Conservation (phyloP, 1,140 invertebrate genomes). For the Anastrepha obliqua region DNA sequence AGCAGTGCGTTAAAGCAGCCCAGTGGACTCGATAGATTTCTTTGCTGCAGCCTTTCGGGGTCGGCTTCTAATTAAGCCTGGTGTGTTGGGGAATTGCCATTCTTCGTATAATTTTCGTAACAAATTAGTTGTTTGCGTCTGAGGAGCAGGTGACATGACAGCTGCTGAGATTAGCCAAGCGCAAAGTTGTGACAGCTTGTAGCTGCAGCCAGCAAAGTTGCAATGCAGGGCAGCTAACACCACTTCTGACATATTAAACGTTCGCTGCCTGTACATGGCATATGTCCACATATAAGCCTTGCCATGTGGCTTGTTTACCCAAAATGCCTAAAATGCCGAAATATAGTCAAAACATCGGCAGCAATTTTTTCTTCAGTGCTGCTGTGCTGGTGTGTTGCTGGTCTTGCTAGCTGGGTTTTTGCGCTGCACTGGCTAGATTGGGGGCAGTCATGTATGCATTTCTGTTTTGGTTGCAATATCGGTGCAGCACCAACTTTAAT, state of each 20-base stretch:
- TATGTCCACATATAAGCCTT: neutral
- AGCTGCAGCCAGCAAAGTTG: neutral
- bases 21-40: neutral
- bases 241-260: neutral
- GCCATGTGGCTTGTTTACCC: neutral
- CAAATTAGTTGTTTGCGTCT: constrained; percentile 17
- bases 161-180: constrained; percentile 48
- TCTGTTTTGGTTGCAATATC: neutral
- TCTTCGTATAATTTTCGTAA: neutral
- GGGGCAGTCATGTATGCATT: constrained; percentile 42
- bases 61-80: constrained; percentile 5
- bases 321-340: constrained; percentile 45
- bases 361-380: neutral
- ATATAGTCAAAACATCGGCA: constrained; percentile 43
- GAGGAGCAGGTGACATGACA: constrained; percentile 33
- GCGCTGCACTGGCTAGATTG: constrained; percentile 33
- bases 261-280: neutral
- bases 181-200: constrained; percentile 28
- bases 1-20: neutral
- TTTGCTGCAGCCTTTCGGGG: neutral
- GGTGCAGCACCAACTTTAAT: constrained; percentile 21
- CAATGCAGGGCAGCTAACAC: neutral
- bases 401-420: neutral
- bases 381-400: neutral
- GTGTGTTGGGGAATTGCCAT: neutral